A percentile compares a stretch with the other conserved stretches of the same genome.
phyloP scores from a whole-genome alignment of 2,797 vertebrate species.

The Chaetodon trifasciatus region DNA sequence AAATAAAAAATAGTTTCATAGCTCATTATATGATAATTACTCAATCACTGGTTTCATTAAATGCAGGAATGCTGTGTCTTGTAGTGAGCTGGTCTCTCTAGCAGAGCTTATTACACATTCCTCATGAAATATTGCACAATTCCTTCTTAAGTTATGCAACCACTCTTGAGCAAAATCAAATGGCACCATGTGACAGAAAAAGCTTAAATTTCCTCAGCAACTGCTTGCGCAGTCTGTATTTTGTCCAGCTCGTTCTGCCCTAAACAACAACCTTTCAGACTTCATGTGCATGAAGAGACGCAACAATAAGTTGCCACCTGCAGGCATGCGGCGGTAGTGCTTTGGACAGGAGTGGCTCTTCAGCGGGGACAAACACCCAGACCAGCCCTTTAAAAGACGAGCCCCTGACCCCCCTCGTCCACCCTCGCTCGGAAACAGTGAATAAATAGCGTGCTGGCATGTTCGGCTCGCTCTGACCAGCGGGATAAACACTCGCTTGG shows the following conservation, averaged over 20 bases:
- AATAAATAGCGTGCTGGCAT: constrained; percentile 45
- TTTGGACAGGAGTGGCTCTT: constrained; percentile 35
- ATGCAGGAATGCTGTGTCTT: constrained; percentile 28
- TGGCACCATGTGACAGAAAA: constrained; percentile 27
- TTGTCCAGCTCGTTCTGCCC: constrained; percentile 14
- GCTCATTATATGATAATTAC: constrained; percentile 19
- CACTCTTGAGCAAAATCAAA: constrained; percentile 15
- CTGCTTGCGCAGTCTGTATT: constrained; percentile 19
- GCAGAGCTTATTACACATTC: constrained; percentile 61
- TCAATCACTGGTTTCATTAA: constrained; percentile 39
- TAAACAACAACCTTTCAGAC: neutral
- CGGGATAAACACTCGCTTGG: constrained; percentile 55
- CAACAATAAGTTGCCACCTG: constrained; percentile 25
- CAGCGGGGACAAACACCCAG: neutral
- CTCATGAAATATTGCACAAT: constrained; percentile 55
- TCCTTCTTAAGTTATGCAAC: constrained; percentile 58
- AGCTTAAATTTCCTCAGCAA: constrained; percentile 25
- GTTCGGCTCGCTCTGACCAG: constrained; percentile 26
- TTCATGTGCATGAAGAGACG: neutral
- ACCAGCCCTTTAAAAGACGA: constrained; percentile 10
- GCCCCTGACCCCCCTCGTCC: neutral
- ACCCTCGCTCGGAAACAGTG: constrained; percentile 11
- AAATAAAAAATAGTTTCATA: neutral
- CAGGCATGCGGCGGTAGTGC: constrained; percentile 13
- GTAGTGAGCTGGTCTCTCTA: constrained; percentile 23